Percentiles rank a stretch among this genome's conserved stretches.
Evolutionary conservation across 2,888 invertebrate genomes (phyloP).

Genomic region (Galeruca laticollis): DNA sequence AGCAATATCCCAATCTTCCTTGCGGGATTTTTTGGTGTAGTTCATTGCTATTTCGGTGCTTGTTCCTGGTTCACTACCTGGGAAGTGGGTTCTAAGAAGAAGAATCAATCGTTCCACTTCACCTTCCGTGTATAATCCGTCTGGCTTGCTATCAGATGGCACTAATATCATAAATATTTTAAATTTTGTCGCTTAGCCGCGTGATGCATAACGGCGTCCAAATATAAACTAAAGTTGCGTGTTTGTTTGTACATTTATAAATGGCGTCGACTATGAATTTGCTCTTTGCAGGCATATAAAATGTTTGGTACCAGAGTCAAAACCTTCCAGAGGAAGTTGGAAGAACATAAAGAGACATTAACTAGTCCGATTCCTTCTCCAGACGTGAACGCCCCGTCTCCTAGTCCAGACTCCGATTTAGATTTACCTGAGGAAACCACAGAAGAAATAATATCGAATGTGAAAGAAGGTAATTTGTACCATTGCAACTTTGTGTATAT

Average conservation of each 20-base stretch:
- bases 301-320: constrained; percentile 92
- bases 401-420: constrained; percentile 85
- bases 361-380: constrained; percentile 79
- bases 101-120: no score
- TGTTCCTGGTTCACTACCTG: no score
- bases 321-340: constrained; percentile 85
- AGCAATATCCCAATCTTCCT: no score
- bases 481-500: no score
- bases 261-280: neutral
- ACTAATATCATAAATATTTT: no score
- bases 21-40: no score
- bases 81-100: no score
- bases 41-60: no score
- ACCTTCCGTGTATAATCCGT: no score
- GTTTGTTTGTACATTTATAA: neutral
- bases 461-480: constrained; percentile 36
- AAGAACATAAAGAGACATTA: constrained; percentile 81
- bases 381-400: constrained; percentile 78
- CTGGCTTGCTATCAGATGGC: no score
- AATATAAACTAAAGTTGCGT: neutral
- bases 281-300: constrained; percentile 83
- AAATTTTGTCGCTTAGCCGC: no score
- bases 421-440: constrained; percentile 73
- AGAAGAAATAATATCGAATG: constrained; percentile 17
- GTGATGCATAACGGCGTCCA: no score